Evolutionary conservation across 2,113 vertebrate species (phyloP), one percentile per base, ranked within the genome.

Genomic region (Prionailurus bengalensis): DNA sequence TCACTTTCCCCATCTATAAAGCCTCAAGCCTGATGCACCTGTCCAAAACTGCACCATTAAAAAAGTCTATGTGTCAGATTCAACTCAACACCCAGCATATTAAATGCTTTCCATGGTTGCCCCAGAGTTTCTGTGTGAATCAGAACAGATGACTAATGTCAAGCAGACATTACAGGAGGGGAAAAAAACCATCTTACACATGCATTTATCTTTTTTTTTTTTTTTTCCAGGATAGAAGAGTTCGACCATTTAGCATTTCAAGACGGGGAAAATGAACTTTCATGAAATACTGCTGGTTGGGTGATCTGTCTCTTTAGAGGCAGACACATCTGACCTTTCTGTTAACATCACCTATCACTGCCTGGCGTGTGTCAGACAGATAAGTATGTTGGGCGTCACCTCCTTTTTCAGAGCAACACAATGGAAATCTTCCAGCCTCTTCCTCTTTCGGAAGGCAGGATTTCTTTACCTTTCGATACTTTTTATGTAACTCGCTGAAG

Each of bases 101-200:
- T 97, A 97, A 98, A 90, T 92, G 88, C 87, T 97, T 97, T 96
- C 90, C 93, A 97, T 36, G 31, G 92, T 27, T 14, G 96, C 93
- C 91, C 4, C 86, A 97, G 97, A 97, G 95, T 97, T 98, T 98
- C 97, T 97, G 36, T 97, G 97, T 98, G 98, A 99, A 98, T 98
- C 98, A 98, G 97, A 98, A 97, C 86, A 96, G 97, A 98, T 98
- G 98, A 98, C 95, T 98, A 98, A 98, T 97, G 91, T 97, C 93
- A 94, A 98, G 98, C 95, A 33, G 76, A 79, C 76, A 21, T 53
- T 97, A 97, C 81, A 97, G 95, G 83, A 15, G 95, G 85, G 14
- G 94, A 94, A 21, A 95, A 42, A 97, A 78, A 23, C 21, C 45
- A 39, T 7, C 33, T 68, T 91, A 89, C 51, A 36, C 58, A 94